A percentile compares a stretch with the other conserved stretches of the same genome.
phyloP scores from a whole-genome alignment of 2,113 vertebrate genomes.

The Ariopsis seemanni region DNA sequence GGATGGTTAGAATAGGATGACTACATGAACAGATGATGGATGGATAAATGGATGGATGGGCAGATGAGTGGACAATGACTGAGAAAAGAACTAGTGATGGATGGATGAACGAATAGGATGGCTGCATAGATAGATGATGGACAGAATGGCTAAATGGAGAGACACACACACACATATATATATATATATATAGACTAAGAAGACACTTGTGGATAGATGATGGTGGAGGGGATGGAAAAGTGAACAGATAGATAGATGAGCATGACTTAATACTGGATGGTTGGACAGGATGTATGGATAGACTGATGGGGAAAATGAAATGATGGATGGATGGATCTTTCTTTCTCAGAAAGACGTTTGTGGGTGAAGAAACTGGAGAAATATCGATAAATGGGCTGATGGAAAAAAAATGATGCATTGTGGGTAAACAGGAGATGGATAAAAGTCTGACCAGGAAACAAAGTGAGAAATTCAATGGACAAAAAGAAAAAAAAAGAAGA shows the following conservation, averaged over 20 bases:
- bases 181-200: no score
- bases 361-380: neutral
- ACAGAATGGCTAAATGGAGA: no score
- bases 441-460: neutral
- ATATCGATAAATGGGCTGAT: neutral
- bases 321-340: neutral
- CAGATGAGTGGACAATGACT: neutral
- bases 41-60: neutral
- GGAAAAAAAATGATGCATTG: neutral
- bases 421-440: conserved; percentile 8
- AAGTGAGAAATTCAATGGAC: neutral
- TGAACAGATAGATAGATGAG: neutral
- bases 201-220: no score
- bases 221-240: no score
- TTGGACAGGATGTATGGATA: neutral
- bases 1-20: no score
- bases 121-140: no score
- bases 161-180: no score
- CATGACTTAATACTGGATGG: no score
- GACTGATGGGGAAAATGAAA: neutral
- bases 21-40: neutral
- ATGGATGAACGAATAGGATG: no score
- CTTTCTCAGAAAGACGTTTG: neutral
- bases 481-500: neutral
- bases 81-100: no score